Percentiles rank a stretch among this genome's conserved stretches.
Conservation (phyloP, 2,797 vertebrate species). For the Alfaro cultratus region DNA sequence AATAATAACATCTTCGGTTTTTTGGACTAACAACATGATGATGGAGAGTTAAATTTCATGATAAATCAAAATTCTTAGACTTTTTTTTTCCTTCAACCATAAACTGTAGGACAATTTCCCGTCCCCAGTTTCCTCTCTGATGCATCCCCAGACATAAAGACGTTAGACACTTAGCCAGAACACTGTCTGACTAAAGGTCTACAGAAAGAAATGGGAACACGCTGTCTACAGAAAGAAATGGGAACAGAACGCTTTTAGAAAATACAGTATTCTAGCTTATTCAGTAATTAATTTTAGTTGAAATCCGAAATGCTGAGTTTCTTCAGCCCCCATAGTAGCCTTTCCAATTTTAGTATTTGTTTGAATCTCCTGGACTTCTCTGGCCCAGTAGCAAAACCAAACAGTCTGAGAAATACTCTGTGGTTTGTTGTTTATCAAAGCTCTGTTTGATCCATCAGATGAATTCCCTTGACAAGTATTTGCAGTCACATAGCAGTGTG, state of each 20-base stretch:
- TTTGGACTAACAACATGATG: not conserved
- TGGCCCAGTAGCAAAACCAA: not conserved
- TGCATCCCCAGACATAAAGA: not conserved
- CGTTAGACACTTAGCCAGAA: not conserved
- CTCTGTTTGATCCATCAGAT: conserved; percentile 33
- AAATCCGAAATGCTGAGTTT: not conserved
- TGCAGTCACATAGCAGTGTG: conserved; percentile 22
- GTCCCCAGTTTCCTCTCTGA: not conserved
- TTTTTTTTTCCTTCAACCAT: not conserved
- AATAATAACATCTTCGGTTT: not conserved
- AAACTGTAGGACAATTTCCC: not conserved
- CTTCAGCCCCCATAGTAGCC: not conserved
- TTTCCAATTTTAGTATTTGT: not conserved
- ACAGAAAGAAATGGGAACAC: conserved; percentile 11
- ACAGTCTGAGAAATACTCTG: conserved; percentile 9
- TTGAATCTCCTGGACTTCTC: not conserved
- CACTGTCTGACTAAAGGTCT: conserved; percentile 4
- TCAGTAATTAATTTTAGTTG: conserved; percentile 15
- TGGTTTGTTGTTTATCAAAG: conserved; percentile 27
- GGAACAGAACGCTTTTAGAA: conserved; percentile 14
- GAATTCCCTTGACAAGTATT: conserved; percentile 47
- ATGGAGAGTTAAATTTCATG: not conserved
- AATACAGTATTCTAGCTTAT: conserved; percentile 2
- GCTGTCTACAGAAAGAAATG: conserved; percentile 5
- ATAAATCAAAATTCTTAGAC: not conserved